Base-by-base conservation (phyloP, 2,113 vertebrate species). In the Pyrgilauda ruficollis region DNA sequence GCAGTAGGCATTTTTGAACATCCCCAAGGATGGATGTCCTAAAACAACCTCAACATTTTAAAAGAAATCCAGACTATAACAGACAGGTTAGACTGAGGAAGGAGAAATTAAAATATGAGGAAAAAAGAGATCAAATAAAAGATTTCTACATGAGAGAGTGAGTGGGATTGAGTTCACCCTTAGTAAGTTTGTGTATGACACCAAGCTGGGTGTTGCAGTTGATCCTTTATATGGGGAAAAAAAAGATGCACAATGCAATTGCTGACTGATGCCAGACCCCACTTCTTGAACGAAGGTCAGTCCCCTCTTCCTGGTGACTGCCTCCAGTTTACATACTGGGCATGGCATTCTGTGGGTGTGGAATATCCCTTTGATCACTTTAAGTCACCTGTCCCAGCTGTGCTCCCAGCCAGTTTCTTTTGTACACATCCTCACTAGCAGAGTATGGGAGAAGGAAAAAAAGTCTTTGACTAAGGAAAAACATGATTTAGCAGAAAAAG, bases 401-500 rank as follows among this genome's bases (percentile, higher is more conserved):
- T 35, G 26, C 30, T 43, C 19, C 35, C 21, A 58, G 13, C 16
- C 27, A 59, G 9, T 58, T 67, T 59, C 17, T 44, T 37, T 52
- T 50, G 11, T 68, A 13, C 11, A 43, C 17, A 9, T 67, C 26
- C 37, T 68, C 17, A 31, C 9, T 22, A 44, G 31, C 7, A 50
- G 31, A 68, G 11, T 31, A 50, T 6, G 21, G 35, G 17, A 18
- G 1, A 68, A 31, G 16, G 21, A 26, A 43, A 63, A 67, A 41
- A 23, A 15, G 15, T n/a, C 8, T 35, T 67, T 43, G 26, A 43
- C 8, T 59, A 27, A 31, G 16, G 16, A 43, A 26, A 35, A 67
- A 76, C 9, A 44, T 0, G 0, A 15, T 18, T 43, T 43, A 18
- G 14, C 37, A 76, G 43, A 61, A 67, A 15, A 2, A 0, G 7